A percentile compares a stretch with the other conserved stretches of the same genome.
phyloP scores from a whole-genome alignment of 2,113 vertebrate species.

The Colistium nudipinnis region DNA sequence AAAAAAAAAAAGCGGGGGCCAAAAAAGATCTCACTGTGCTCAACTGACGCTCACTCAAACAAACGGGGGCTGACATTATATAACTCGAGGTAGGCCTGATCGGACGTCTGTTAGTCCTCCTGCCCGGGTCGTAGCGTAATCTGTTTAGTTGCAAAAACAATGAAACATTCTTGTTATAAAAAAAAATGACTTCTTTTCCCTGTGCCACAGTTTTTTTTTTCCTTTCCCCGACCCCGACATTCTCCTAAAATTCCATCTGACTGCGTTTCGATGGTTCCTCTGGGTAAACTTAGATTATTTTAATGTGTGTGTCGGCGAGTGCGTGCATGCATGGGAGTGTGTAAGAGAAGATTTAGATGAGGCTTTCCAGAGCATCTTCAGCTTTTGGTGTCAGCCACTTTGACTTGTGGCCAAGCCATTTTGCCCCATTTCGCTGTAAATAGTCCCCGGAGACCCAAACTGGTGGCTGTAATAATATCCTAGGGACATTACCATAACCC shows the following conservation, averaged over 20 bases:
- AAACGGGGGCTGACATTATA: conserved; percentile 62
- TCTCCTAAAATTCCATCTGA: conserved; percentile 23
- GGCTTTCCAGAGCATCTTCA: conserved; percentile 23
- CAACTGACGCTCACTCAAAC: conserved; percentile 64
- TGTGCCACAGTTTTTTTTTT: neutral
- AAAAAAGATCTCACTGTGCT: conserved; percentile 58
- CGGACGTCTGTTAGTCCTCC: conserved; percentile 40
- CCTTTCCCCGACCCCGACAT: conserved; percentile 21
- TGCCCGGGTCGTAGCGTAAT: conserved; percentile 31
- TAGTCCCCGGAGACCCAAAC: conserved; percentile 9
- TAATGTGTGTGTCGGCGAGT: neutral
- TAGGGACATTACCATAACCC: conserved; percentile 25
- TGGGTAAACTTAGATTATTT: neutral
- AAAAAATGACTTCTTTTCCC: conserved; percentile 32
- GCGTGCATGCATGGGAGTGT: neutral
- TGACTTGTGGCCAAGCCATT: conserved; percentile 37
- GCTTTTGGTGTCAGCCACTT: conserved; percentile 20
- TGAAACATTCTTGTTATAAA: conserved; percentile 62
- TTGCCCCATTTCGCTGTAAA: conserved; percentile 38
- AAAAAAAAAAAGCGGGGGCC: conserved; percentile 72
- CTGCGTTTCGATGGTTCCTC: conserved; percentile 14
- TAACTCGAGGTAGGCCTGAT: conserved; percentile 46
- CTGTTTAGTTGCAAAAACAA: conserved; percentile 69
- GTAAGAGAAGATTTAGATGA: conserved; percentile 15
- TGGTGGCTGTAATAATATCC: conserved; percentile 47